These are phyloP conservation scores for Hippoglossus stenolepis DNA, from an alignment of 2,113 vertebrate species.

Conservation along the genomic window DNA sequence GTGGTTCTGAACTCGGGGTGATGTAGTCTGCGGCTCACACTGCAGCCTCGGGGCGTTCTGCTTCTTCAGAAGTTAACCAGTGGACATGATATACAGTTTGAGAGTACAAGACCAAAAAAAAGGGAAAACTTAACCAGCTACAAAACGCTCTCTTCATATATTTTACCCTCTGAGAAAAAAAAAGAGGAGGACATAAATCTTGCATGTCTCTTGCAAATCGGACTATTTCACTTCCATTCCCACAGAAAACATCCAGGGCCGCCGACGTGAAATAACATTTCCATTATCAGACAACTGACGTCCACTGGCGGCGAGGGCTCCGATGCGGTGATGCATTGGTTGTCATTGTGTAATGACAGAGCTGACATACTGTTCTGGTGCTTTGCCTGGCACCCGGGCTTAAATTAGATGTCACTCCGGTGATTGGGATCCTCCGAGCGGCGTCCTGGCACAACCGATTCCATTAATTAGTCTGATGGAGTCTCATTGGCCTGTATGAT, in stretches of 20 bases:
- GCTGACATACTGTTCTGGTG: slow-evolving; percentile 35
- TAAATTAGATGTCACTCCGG: no score
- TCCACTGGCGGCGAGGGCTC: not conserved
- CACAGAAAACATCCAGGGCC: slow-evolving; percentile 5
- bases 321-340: slow-evolving; percentile 55
- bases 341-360: slow-evolving; percentile 58
- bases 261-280: slow-evolving; percentile 54
- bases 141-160: no score
- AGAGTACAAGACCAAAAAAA: slow-evolving; percentile 9
- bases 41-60: slow-evolving; percentile 33
- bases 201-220: not conserved
- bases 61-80: slow-evolving; percentile 25
- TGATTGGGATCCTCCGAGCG: no score
- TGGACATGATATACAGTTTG: slow-evolving; percentile 19
- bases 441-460: not conserved
- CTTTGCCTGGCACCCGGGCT: slow-evolving; percentile 3
- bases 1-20: slow-evolving; percentile 16
- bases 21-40: slow-evolving; percentile 19
- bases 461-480: slow-evolving; percentile 64
- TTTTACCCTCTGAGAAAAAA: no score
- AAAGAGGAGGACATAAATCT: no score
- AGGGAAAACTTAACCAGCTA: not conserved
- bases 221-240: not conserved
- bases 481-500: slow-evolving; percentile 20
- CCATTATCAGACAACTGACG: slow-evolving; percentile 45